Percentiles rank a stretch among this genome's conserved stretches.
These are phyloP conservation scores for Drosophila buzzatii DNA, from an alignment of 2,888 invertebrate genomes.

Conservation along the genomic window DNA sequence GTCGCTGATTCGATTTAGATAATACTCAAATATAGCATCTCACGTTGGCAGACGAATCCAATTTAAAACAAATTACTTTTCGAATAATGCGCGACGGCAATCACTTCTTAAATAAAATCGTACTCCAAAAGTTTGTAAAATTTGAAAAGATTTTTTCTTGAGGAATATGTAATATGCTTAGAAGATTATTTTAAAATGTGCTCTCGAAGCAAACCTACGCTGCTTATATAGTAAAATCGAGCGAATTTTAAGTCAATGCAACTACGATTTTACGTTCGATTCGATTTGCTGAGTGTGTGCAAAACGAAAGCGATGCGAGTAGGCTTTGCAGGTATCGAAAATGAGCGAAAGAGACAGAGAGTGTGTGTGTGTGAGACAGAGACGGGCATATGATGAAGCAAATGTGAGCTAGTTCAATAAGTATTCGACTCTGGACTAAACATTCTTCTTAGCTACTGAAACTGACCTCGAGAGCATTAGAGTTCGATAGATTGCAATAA, in stretches of 20 bases:
- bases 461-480: too few relatives aligned
- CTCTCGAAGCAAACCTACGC: not conserved
- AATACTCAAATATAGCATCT: not conserved
- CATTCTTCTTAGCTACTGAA: too few relatives aligned
- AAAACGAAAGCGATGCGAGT: not conserved
- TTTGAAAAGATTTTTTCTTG: conserved; percentile 5
- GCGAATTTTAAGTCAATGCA: not conserved
- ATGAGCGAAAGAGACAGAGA: too few relatives aligned
- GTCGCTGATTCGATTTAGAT: not conserved
- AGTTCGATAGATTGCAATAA: too few relatives aligned
- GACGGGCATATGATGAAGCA: too few relatives aligned
- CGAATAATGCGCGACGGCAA: conserved; percentile 1
- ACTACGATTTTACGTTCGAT: not conserved
- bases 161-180: conserved; percentile 2
- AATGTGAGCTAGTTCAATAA: too few relatives aligned
- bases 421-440: too few relatives aligned
- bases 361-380: too few relatives aligned
- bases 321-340: not conserved
- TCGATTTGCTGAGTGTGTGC: too few relatives aligned
- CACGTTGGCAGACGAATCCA: conserved; percentile 11
- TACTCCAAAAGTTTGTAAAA: conserved; percentile 11
- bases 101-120: not conserved
- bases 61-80: not conserved
- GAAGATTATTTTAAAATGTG: not conserved
- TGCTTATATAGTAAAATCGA: not conserved